A percentile compares a stretch with the other conserved stretches of the same genome.
Evolutionary conservation across 2,113 vertebrate species (phyloP).

Genomic region (Conger conger): DNA sequence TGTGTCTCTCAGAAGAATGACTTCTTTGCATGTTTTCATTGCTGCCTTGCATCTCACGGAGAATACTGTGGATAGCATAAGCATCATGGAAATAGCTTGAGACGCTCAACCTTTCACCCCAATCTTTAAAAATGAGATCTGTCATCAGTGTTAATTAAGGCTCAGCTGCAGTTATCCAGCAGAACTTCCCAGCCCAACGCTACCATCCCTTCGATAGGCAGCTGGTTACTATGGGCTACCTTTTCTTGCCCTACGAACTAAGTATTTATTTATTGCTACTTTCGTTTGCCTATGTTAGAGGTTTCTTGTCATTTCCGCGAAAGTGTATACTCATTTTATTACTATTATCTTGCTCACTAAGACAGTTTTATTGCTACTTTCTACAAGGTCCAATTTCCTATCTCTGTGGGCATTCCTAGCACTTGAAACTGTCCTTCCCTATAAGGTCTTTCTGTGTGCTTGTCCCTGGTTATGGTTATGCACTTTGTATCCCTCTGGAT

Average conservation of each 20-base stretch:
- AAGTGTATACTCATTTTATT: no score
- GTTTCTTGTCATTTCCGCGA: no score
- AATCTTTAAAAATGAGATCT: not conserved
- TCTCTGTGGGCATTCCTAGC: no score
- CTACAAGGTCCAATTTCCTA: no score
- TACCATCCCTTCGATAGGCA: not conserved
- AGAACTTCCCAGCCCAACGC: not conserved
- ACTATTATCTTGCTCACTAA: no score
- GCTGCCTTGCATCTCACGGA: not conserved
- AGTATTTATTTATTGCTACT: no score
- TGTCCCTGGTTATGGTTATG: no score
- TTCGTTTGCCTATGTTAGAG: no score
- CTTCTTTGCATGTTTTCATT: constrained; percentile 28
- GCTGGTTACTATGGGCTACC: not conserved
- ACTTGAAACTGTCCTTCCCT: no score
- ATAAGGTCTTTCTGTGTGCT: no score
- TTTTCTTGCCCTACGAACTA: not conserved
- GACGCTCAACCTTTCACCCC: not conserved
- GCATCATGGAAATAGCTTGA: not conserved
- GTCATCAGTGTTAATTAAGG: not conserved
- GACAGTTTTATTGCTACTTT: no score
- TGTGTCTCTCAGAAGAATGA: constrained; percentile 40
- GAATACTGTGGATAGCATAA: not conserved
- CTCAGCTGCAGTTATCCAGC: not conserved
- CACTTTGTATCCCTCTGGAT: no score